phyloP scores from a whole-genome alignment of 2,797 vertebrate species.

The Momotus momota region DNA sequence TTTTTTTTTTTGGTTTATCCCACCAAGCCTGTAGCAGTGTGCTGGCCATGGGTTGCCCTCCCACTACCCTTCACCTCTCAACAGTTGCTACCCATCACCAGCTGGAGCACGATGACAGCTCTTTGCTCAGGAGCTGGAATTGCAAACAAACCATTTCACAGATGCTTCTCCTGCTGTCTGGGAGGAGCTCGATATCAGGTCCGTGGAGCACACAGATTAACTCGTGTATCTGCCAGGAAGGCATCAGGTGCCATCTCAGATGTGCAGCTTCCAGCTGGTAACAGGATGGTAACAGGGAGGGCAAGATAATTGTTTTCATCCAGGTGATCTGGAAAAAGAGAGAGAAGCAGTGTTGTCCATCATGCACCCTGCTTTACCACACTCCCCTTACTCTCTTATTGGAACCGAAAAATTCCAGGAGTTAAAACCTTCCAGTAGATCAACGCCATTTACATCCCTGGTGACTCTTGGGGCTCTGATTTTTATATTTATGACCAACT shows the following conservation, averaged over 20 bases:
- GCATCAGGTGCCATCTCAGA: neutral
- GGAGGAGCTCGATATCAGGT: rapidly evolving
- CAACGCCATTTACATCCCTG: neutral
- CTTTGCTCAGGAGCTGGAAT: neutral
- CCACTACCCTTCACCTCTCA: neutral
- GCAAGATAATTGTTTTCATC: neutral
- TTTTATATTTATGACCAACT: constrained; percentile 62
- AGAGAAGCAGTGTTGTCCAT: neutral
- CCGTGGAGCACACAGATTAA: neutral
- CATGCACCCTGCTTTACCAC: rapidly evolving
- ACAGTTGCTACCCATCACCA: neutral
- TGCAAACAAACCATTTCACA: neutral
- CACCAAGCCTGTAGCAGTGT: rapidly evolving
- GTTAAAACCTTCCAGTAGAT: neutral
- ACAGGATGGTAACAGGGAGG: neutral
- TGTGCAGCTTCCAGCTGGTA: neutral
- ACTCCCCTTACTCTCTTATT: neutral
- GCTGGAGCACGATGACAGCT: rapidly evolving
- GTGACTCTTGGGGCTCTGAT: neutral
- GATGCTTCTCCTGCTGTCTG: neutral
- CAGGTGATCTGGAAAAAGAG: neutral
- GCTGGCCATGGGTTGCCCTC: neutral
- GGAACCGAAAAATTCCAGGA: neutral
- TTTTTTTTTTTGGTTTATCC: neutral
- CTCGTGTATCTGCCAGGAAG: neutral